Evolutionary conservation across 2,113 vertebrate genomes (phyloP), one percentile per base, ranked within the genome.

Genomic region (Oxygymnocypris stewartii): DNA sequence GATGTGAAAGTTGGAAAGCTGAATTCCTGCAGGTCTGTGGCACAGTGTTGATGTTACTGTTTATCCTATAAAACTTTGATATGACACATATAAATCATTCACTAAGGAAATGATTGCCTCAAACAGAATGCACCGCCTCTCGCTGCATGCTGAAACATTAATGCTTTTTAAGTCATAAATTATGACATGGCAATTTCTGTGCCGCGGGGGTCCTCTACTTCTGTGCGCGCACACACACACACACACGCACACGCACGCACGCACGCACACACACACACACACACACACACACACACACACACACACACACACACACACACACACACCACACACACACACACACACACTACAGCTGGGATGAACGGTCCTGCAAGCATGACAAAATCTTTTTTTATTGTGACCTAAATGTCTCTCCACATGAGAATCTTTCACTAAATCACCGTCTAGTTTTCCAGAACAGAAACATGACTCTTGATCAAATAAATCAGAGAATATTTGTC

Each of bases 101-200:
- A 95, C 90, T 82, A 91, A 90, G 92, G 92, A 94, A 93, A 93
- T 92, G 91, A 94, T 92, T 94, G 92, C 91, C 90, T 87, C 93
- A 94, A 94, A 95, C 93, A 93, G 91, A 90, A 93, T 91, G 92
- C 90, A 91, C 92, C 90, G 91, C 91, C 92, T 92, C 92, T 93
- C 93, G 91, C 92, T 90, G 92, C 87, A 91, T 42, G 44, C 89
- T 94, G 91, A 95, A 94, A 95, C 89, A 92, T 95, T 92, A 88
- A 94, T 94, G 92, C 87, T 92, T 91, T 91, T 92, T 90, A 91
- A 89, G 90, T 93, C 92, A 94, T 94, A 92, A 95, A 94, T 94
- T 94, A 94, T 94, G 92, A 92, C 92, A 87, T 57, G 84, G 83
- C 61, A 85, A 87, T 92, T 78, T 85, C 57, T 85, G 37, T 78